Evolutionary conservation across 2,888 invertebrate species (phyloP).

Genomic region (Ophraella communa): DNA sequence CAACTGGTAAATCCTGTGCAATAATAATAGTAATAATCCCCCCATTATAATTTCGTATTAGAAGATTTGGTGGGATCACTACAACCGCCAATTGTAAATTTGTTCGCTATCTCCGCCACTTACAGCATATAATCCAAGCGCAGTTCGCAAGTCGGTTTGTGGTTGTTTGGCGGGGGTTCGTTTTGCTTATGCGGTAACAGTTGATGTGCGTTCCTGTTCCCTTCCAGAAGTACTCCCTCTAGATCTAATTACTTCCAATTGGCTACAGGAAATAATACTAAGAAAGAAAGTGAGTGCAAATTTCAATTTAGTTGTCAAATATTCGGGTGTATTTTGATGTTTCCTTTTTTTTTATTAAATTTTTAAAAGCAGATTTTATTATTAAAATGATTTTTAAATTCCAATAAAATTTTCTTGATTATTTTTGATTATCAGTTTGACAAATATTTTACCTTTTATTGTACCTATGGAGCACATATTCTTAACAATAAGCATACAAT

Average conservation of each 20-base stretch:
- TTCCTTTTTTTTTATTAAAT: not conserved
- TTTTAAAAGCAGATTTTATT: not conserved
- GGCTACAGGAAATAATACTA: constrained; percentile 16
- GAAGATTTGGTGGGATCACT: constrained; percentile 42
- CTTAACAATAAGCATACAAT: too few species aligned
- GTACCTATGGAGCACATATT: too few species aligned
- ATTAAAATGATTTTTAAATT: too few species aligned
- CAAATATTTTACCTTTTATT: too few species aligned
- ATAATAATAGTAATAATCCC: constrained; percentile 5
- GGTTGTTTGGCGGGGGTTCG: constrained; percentile 21
- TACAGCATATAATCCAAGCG: constrained; percentile 6
- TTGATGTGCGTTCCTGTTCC: constrained; percentile 16
- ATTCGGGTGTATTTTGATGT: not conserved
- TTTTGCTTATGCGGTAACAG: constrained; percentile 17
- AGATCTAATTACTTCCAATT: constrained; percentile 8
- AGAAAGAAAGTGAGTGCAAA: not conserved
- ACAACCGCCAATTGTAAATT: constrained; percentile 34
- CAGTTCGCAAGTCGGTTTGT: constrained; percentile 21
- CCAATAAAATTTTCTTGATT: too few species aligned
- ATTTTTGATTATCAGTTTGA: too few species aligned
- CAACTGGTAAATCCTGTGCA: constrained; percentile 2
- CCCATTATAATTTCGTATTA: constrained; percentile 37
- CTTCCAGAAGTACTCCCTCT: constrained; percentile 19
- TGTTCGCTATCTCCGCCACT: not conserved
- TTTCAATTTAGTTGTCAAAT: not conserved